Base-by-base conservation (phyloP, 2,797 vertebrate species). In the Dipus sagitta region DNA sequence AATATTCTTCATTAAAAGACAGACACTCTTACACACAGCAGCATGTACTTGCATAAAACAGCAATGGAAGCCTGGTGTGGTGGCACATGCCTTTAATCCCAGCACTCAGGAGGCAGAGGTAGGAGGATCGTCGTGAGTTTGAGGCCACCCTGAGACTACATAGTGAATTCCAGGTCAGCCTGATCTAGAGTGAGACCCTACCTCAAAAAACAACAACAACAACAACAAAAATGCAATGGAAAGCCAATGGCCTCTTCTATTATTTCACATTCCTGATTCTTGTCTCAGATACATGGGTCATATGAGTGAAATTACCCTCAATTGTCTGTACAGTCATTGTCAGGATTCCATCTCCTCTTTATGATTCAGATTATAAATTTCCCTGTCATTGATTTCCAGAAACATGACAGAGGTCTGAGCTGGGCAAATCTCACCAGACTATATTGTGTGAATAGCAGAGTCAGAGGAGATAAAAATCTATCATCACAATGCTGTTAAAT, bases 401-500 rank as follows among this genome's bases (percentile, higher is more conserved):
- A 64, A 47, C 15, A 3, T 47, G 1, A 6, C 32, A 62, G 3
- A 76, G 26, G 11, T 8, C 65, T 58, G 1, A 13, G 4, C n/a
- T 38, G 64, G 42, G 21, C 7, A 79, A n/a, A 2, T 21, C 26
- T 42, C 38, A 21, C 1, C 71, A 70, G 88, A 67, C 74, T 60
- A 32, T 2, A 17, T 15, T 28, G 30, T 52, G 10, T 47, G 30
- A 94, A n/a, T 14, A 4, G 14, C 20, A 62, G 28, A 67, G 42
- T 75, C 67, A 82, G 47, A 81, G 15, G 28, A 92, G 67, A 87
- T 15, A 90, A 84, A 81, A 24, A 21, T 42, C 28, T 65, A 20
- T 38, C 60, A 58, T 58, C 32, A 62, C 42, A 10, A 6, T 20
- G 18, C 52, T 62, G 11, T 4, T 7, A 88, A 72, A 52, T 52